phyloP scores from a whole-genome alignment of 2,888 invertebrate genomes.

The Willowsia nigromaculata region DNA sequence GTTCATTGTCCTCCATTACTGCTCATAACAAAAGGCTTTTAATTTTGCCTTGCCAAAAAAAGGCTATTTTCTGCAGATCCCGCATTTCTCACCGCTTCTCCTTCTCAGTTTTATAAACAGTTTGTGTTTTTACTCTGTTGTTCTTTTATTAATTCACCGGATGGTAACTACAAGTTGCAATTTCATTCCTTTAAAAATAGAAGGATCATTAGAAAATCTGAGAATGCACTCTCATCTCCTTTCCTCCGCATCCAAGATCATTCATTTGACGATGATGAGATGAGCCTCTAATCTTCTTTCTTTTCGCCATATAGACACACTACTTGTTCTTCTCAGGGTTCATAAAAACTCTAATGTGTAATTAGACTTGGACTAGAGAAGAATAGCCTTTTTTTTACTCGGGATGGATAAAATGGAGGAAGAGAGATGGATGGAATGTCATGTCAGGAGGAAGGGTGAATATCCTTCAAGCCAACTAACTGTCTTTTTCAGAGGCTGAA shows the following conservation, averaged over 20 bases:
- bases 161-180: slow-evolving; percentile 22
- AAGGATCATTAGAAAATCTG: neutral
- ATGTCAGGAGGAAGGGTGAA: slow-evolving; percentile 54
- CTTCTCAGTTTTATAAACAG: neutral
- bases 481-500: slow-evolving; percentile 45
- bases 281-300: neutral
- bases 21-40: neutral
- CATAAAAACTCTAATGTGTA: slow-evolving; percentile 19
- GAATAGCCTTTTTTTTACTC: neutral
- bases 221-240: slow-evolving; percentile 20
- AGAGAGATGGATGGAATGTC: slow-evolving; percentile 1
- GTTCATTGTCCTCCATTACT: neutral
- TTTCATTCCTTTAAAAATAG: slow-evolving; percentile 38
- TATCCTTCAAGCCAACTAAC: slow-evolving; percentile 56
- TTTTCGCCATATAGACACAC: neutral
- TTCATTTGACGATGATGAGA: slow-evolving; percentile 14
- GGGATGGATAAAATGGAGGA: neutral
- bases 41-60: neutral
- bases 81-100: neutral
- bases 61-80: neutral
- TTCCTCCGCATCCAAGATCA: neutral
- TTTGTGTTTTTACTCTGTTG: too few relatives aligned
- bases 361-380: slow-evolving; percentile 16
- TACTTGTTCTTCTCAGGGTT: neutral
- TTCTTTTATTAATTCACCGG: slow-evolving; percentile 20